Evolutionary conservation across 1,140 invertebrate species (phyloP).

Genomic region (Drosophila serrata): DNA sequence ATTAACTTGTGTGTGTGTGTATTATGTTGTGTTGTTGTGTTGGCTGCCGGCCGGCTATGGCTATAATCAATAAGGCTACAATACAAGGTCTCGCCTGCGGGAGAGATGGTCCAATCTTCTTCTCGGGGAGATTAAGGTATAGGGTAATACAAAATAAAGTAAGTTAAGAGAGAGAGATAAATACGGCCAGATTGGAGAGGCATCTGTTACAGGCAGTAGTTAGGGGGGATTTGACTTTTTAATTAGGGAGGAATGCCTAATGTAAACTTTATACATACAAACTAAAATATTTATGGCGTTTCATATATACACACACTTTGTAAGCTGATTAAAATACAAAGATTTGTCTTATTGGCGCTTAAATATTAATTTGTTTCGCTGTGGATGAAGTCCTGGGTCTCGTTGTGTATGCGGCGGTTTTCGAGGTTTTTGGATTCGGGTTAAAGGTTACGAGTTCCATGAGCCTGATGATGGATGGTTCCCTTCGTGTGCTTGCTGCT

Average conservation of each 20-base stretch:
- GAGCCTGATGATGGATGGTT: conserved; percentile 18
- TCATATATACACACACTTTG: conserved; percentile 74
- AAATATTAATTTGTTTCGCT: conserved; percentile 66
- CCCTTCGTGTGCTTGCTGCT: conserved; percentile 40
- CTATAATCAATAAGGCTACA: conserved; percentile 34
- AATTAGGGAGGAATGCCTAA: conserved; percentile 70
- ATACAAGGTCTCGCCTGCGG: conserved; percentile 22
- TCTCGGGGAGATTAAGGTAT: conserved; percentile 2
- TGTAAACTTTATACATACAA: conserved; percentile 75
- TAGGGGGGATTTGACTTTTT: conserved; percentile 29
- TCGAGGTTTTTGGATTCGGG: neutral
- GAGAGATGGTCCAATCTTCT: conserved; percentile 22
- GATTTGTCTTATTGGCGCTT: conserved; percentile 72
- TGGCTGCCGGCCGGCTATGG: conserved; percentile 33
- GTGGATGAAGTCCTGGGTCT: conserved; percentile 22
- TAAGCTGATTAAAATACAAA: conserved; percentile 64
- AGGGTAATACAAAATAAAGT: conserved; percentile 23
- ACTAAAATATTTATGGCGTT: conserved; percentile 76
- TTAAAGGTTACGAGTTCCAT: neutral
- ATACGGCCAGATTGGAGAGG: conserved; percentile 12
- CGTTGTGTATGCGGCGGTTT: conserved; percentile 16
- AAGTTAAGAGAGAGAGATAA: neutral
- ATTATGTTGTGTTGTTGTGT: conserved; percentile 1
- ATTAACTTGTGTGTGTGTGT: conserved; percentile 28
- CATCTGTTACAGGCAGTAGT: conserved; percentile 20